Evolutionary conservation across 1,140 invertebrate species (phyloP).

Genomic region (Drosophila nigrodunni): DNA sequence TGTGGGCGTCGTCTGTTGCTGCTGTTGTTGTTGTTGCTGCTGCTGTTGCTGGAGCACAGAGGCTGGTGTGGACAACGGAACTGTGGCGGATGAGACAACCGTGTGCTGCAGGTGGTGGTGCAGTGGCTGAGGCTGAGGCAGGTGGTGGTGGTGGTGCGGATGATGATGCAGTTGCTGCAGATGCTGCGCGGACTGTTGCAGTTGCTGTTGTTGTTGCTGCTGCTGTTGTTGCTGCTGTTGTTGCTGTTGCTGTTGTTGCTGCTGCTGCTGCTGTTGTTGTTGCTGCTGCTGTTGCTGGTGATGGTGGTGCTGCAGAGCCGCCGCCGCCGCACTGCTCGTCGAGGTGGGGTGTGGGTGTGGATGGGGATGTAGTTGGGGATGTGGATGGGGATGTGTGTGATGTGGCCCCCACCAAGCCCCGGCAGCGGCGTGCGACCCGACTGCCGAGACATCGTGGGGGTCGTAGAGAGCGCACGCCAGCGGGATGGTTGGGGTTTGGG

Average conservation of each 20-base stretch:
- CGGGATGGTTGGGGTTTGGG: constrained; percentile 85
- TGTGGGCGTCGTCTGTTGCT: constrained; percentile 70
- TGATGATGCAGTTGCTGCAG: constrained; percentile 74
- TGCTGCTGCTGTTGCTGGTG: constrained; percentile 62
- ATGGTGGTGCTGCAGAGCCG: constrained; percentile 67
- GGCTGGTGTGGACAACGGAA: constrained; percentile 57
- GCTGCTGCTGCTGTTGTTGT: constrained; percentile 55
- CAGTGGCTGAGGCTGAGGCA: constrained; percentile 72
- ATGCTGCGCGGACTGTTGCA: constrained; percentile 64
- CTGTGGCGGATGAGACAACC: constrained; percentile 63
- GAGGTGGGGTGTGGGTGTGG: constrained; percentile 68
- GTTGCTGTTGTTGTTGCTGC: constrained; percentile 58
- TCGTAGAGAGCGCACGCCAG: constrained; percentile 85
- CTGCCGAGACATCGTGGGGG: constrained; percentile 85
- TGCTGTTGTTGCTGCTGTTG: constrained; percentile 61
- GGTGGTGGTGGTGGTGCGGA: constrained; percentile 73
- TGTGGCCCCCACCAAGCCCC: constrained; percentile 85
- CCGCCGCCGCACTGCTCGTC: constrained; percentile 50
- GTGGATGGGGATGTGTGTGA: constrained; percentile 80
- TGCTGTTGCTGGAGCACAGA: constrained; percentile 68
- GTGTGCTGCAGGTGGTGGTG: constrained; percentile 72
- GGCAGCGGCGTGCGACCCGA: constrained; percentile 85
- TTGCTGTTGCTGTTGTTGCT: constrained; percentile 59
- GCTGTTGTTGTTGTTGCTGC: constrained; percentile 57
- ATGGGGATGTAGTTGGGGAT: constrained; percentile 62